Evolutionary conservation across 2,888 invertebrate genomes (phyloP), one percentile per base, ranked within the genome.

Genomic region (Crematogaster levior): DNA sequence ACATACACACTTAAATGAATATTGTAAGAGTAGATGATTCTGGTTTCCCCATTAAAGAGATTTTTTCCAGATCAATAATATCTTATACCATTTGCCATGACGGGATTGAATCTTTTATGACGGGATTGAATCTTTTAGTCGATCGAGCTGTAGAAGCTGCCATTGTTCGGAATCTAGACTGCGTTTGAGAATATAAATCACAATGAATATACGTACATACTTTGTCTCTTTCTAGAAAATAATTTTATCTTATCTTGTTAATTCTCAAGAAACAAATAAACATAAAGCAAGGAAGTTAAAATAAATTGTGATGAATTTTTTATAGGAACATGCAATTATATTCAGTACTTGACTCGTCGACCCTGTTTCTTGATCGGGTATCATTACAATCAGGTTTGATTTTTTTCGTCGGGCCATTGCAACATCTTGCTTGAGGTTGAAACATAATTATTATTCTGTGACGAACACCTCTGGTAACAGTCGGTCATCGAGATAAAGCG

Each of bases 391-490:
- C 83, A 79, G 24, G 46, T 88, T 86, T 81, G 82, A 46, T 68
- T 83, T 43, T 18, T 83, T 82, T 73, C 58, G 48, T 58, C 30
- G 18, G 27, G 18, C 30, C 6, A 21, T 86, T 86, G 21, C 82
- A 70, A 81, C 77, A 88, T 48, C n/a, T 30, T 48, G 24, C 75
- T 63, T 34, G 34, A 48, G 72, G 27, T 65, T 81, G 24, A 66
- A 81, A 68, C 43, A 77, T 53, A 84, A 81, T 89, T 86, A 89
- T 89, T 89, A 85, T 89, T 82, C 84, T 53, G 56, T 58, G 63
- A 85, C 75, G 58, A 88, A 84, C 84, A 85, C 86, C 75, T 83
- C 30, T 46, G 48, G 68, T 85, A 79, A 88, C 86, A 56, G 68
- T 73, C 73, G 81, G 48, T 34, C 72, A 72, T 86, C 85, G 79